These are phyloP conservation scores for Caranx melampygus DNA, from an alignment of 2,113 vertebrate species.

Conservation along the genomic window DNA sequence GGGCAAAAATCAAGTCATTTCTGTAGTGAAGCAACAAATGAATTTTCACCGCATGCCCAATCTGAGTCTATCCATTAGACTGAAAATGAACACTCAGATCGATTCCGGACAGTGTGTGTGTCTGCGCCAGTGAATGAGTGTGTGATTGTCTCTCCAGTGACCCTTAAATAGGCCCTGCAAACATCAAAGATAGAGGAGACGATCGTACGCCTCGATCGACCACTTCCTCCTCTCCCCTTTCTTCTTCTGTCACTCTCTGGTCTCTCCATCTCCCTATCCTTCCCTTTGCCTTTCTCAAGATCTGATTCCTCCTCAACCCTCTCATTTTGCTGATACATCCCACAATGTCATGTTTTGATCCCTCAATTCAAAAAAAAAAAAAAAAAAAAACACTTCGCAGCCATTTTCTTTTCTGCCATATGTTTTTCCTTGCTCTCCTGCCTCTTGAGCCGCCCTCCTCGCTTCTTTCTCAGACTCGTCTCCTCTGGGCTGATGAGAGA, in stretches of 20 bases:
- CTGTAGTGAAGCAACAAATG: slow-evolving; percentile 51
- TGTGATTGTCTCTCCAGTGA: slow-evolving; percentile 47
- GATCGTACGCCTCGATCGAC: slow-evolving; percentile 35
- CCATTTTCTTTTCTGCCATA: slow-evolving; percentile 15
- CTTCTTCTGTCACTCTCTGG: background rate
- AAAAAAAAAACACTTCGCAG: slow-evolving; percentile 8
- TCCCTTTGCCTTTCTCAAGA: background rate
- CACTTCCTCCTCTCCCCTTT: slow-evolving; percentile 1
- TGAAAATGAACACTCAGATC: slow-evolving; percentile 47
- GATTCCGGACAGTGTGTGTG: slow-evolving; percentile 24
- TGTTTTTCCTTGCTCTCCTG: slow-evolving; percentile 10
- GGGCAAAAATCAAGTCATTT: slow-evolving; percentile 48
- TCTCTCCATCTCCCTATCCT: slow-evolving; percentile 1
- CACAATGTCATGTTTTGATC: slow-evolving; percentile 8
- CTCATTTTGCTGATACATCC: background rate
- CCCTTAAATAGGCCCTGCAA: slow-evolving; percentile 36
- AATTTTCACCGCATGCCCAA: slow-evolving; percentile 39
- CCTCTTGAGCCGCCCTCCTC: slow-evolving; percentile 21
- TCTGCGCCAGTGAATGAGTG: background rate
- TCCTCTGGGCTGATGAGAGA: slow-evolving; percentile 22
- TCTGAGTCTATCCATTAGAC: slow-evolving; percentile 36
- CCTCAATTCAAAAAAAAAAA: background rate
- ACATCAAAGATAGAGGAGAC: slow-evolving; percentile 52
- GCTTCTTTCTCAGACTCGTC: slow-evolving; percentile 36
- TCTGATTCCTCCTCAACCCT: background rate